Evolutionary conservation across 2,888 invertebrate species (phyloP).

Genomic region (Cosmorhoe ocellata): DNA sequence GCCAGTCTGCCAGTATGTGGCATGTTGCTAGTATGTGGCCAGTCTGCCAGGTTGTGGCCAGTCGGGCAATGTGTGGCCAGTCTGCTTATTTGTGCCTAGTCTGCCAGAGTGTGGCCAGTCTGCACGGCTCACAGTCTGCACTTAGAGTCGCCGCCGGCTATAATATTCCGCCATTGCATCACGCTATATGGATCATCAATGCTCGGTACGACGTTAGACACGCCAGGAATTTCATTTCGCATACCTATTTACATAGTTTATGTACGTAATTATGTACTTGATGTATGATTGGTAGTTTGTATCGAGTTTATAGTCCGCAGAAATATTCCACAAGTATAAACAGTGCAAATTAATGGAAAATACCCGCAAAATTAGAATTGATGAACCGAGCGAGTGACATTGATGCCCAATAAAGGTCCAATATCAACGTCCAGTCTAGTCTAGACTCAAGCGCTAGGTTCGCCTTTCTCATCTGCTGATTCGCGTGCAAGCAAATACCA

Average conservation of each 20-base stretch:
- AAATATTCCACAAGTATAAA: too few relatives aligned
- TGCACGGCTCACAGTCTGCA: constrained; percentile 3
- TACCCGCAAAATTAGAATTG: too few relatives aligned
- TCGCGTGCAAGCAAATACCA: not conserved
- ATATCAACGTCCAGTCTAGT: not conserved
- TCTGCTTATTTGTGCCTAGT: not conserved
- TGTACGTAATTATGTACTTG: not conserved
- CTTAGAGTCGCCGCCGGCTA: constrained; percentile 1
- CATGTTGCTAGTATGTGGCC: too few relatives aligned
- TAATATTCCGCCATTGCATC: constrained; percentile 28
- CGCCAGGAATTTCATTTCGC: constrained; percentile 13
- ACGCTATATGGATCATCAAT: constrained; percentile 39
- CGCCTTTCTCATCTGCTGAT: not conserved
- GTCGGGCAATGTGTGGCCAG: too few relatives aligned
- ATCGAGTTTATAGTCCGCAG: not conserved
- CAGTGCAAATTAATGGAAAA: too few relatives aligned
- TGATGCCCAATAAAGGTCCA: not conserved
- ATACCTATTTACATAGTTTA: constrained; percentile 10
- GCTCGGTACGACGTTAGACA: constrained; percentile 15
- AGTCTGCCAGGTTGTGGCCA: too few relatives aligned
- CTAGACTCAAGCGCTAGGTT: not conserved
- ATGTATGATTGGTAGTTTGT: constrained; percentile 1
- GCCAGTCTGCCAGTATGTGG: constrained; percentile 29
- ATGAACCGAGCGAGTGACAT: too few relatives aligned
- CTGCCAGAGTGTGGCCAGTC: constrained; percentile 19